A percentile compares a stretch with the other conserved stretches of the same genome.
Evolutionary conservation across 2,797 vertebrate genomes (phyloP).

Genomic region (Fistularia commersonii): DNA sequence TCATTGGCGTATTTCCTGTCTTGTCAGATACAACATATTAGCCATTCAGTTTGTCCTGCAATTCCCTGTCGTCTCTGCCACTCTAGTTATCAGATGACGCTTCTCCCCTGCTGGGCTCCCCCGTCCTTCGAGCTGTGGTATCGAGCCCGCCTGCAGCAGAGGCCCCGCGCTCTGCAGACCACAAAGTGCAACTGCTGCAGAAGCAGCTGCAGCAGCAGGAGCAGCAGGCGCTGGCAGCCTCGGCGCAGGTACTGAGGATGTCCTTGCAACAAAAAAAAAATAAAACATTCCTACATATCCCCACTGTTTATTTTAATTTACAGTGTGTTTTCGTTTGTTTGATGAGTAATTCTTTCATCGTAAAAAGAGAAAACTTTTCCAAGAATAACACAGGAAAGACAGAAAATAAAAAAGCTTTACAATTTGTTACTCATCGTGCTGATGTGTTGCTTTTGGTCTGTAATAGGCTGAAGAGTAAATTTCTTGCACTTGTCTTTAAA

Average conservation of each 20-base stretch:
- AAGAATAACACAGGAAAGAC: too few species aligned
- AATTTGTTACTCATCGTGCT: too few species aligned
- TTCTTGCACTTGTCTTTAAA: too few species aligned
- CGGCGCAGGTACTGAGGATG: conserved; percentile 81
- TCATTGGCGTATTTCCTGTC: too few species aligned
- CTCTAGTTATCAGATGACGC: conserved; percentile 64
- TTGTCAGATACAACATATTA: neutral
- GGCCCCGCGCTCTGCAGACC: conserved; percentile 79
- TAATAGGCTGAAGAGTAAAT: too few species aligned
- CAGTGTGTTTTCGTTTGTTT: too few species aligned
- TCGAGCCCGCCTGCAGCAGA: conserved; percentile 61
- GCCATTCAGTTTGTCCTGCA: neutral
- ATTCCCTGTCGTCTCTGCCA: conserved; percentile 3
- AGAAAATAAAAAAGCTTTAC: too few species aligned
- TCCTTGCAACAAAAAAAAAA: too few species aligned
- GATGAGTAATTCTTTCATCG: too few species aligned
- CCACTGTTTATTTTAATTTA: too few species aligned
- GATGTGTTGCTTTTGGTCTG: too few species aligned
- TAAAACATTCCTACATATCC: neutral
- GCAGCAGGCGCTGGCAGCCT: conserved; percentile 88
- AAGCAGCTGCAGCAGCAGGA: conserved; percentile 95
- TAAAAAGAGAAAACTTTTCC: too few species aligned
- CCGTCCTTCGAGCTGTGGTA: conserved; percentile 66
- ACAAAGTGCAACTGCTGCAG: conserved; percentile 90
- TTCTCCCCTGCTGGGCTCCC: conserved; percentile 71